phyloP scores from a whole-genome alignment of 2,888 invertebrate species.

The Spodoptera littoralis region DNA sequence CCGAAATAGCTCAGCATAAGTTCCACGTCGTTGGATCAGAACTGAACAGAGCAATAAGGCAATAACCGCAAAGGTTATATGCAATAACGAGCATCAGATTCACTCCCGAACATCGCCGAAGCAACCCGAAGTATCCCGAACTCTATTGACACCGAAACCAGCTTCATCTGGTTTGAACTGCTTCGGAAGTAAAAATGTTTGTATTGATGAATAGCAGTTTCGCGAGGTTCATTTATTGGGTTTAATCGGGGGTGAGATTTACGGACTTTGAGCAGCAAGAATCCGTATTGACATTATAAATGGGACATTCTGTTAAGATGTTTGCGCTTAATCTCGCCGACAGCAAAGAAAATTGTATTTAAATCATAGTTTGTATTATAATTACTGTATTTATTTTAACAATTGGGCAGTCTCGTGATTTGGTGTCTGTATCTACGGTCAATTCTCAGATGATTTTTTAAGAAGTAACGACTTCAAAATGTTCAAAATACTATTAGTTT shows the following conservation, averaged over 20 bases:
- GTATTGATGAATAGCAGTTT: conserved; percentile 34
- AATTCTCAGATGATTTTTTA: too few species aligned
- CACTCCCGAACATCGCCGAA: conserved; percentile 48
- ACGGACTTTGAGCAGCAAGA: not conserved
- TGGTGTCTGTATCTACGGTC: too few species aligned
- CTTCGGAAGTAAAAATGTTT: conserved; percentile 32
- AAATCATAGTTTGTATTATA: too few species aligned
- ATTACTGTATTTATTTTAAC: too few species aligned
- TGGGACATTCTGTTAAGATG: too few species aligned
- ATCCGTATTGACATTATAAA: not conserved
- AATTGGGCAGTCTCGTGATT: too few species aligned
- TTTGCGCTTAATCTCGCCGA: too few species aligned
- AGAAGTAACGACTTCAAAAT: too few species aligned
- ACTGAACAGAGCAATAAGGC: conserved; percentile 57
- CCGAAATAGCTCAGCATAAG: conserved; percentile 53
- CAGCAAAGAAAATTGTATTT: too few species aligned
- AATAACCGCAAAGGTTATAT: conserved; percentile 59
- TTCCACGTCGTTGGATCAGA: conserved; percentile 52
- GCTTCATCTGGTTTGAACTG: conserved; percentile 52
- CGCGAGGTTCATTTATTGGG: conserved; percentile 27
- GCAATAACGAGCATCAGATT: conserved; percentile 52
- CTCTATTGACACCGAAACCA: conserved; percentile 51
- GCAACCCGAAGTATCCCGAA: conserved; percentile 47
- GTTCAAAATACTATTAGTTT: too few species aligned
- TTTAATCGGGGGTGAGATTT: conserved; percentile 11